Percentiles rank a stretch among this genome's conserved stretches.
Conservation (phyloP, 2,797 vertebrate species). For the Thunnus albacares region DNA sequence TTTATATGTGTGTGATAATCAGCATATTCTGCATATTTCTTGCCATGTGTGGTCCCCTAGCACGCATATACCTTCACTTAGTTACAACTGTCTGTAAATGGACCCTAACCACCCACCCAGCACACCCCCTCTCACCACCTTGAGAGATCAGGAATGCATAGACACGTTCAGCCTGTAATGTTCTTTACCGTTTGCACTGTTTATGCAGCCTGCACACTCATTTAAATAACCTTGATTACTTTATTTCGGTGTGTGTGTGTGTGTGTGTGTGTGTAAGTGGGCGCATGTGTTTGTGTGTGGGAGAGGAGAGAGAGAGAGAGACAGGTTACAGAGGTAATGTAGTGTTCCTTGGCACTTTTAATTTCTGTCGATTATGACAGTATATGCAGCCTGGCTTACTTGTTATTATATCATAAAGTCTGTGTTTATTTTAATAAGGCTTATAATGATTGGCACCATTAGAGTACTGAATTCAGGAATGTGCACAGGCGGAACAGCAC, state of each 20-base stretch:
- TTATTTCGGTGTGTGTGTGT: slow-evolving; percentile 64
- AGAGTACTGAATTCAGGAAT: slow-evolving; percentile 77
- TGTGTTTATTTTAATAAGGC: slow-evolving; percentile 84
- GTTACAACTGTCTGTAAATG: slow-evolving; percentile 57
- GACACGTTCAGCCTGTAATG: slow-evolving; percentile 60
- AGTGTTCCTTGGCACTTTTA: slow-evolving; percentile 71
- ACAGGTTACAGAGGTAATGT: slow-evolving; percentile 54
- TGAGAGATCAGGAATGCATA: slow-evolving; percentile 70
- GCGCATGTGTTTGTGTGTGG: slow-evolving; percentile 39
- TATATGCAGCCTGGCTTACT: slow-evolving; percentile 69
- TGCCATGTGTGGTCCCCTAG: slow-evolving; percentile 22
- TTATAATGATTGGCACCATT: slow-evolving; percentile 84
- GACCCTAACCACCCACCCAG: slow-evolving; percentile 60
- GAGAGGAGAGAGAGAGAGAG: slow-evolving; percentile 44
- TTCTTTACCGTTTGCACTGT: slow-evolving; percentile 72
- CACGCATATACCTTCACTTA: slow-evolving; percentile 32
- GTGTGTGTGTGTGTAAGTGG: background rate
- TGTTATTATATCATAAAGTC: slow-evolving; percentile 81
- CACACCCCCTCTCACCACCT: slow-evolving; percentile 47
- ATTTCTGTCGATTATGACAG: slow-evolving; percentile 74
- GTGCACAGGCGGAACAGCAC: slow-evolving; percentile 67
- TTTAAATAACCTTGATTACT: slow-evolving; percentile 85
- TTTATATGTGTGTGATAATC: slow-evolving; percentile 26
- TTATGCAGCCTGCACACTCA: slow-evolving; percentile 77
- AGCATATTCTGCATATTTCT: slow-evolving; percentile 26